Evolutionary conservation across 2,797 vertebrate species (phyloP).

Genomic region (Centroberyx gerrardi): DNA sequence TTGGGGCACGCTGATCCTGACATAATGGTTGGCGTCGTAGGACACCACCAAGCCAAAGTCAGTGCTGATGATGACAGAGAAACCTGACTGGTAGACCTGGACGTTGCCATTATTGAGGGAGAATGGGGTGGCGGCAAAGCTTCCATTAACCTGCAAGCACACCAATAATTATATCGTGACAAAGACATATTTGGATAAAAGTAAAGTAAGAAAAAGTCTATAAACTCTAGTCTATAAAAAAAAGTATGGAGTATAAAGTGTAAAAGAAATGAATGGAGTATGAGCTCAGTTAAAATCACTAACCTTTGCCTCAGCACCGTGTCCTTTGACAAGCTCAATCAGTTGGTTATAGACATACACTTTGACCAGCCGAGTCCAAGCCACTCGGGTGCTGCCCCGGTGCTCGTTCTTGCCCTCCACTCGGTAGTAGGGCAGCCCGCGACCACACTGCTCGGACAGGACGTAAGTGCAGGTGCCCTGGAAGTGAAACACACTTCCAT

Average conservation of each 20-base stretch:
- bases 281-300: not conserved
- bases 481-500: conserved; percentile 75
- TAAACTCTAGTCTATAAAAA: too few species aligned
- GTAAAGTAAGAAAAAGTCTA: too few species aligned
- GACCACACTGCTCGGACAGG: conserved; percentile 73
- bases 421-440: conserved; percentile 62
- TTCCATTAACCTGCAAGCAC: conserved; percentile 74
- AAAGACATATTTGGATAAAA: not conserved
- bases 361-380: conserved; percentile 79
- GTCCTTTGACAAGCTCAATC: conserved; percentile 79
- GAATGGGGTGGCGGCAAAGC: conserved; percentile 65
- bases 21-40: conserved; percentile 66
- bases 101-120: conserved; percentile 66
- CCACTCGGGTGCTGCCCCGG: conserved; percentile 61
- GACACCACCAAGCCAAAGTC: conserved; percentile 78
- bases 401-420: conserved; percentile 82
- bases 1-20: conserved; percentile 70
- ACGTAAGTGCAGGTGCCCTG: conserved; percentile 85
- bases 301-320: conserved; percentile 67
- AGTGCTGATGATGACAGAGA: conserved; percentile 69
- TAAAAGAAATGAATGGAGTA: too few species aligned
- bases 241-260: too few species aligned
- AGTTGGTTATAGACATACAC: conserved; percentile 70
- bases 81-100: conserved; percentile 73
- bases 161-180: conserved; percentile 4